Evolutionary conservation across 2,797 vertebrate species (phyloP), one percentile per base, ranked within the genome.

Genomic region (Aratinga solstitialis): DNA sequence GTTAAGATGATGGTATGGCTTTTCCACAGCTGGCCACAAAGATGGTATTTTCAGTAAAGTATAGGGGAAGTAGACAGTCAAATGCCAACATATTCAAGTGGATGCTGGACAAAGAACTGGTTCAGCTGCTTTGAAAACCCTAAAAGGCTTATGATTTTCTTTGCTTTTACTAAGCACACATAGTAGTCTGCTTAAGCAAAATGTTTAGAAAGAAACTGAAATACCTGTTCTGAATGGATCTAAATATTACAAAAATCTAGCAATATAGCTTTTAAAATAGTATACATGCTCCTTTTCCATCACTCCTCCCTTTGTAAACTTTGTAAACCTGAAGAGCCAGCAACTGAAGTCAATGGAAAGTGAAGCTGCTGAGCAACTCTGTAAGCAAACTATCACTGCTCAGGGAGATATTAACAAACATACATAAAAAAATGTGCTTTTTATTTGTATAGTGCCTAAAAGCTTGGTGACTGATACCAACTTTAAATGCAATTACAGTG

Each of bases 301-400:
- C 80, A 18, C 22, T 84, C 47, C 29, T 94, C 50, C 50, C 42
- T 43, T 69, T 47, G 38, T 43, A 66, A 84, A 59, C n/a, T 58
- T 34, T 58, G 56, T 11, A 26, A 81, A 66, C 38, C 13, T 8
- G 4, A 75, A 59, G 38, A 81, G 69, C 66, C 93, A 95, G 54
- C 38, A 75, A 45, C 73, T 88, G 76, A 95, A 94, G 82, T 73
- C 91, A 93, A 85, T 58, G 89, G 79, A 91, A 96, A 93, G 50
- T 59, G 73, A 66, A 94, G 92, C 75, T 96, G 92, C 92, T 88
- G 89, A 96, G 95, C 82, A 95, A 89, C 89, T 89, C 82, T 73
- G 73, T 91, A 96, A 96, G 95, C 82, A 94, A 96, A 88, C 87
- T 36, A 58, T 90, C 47, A 14, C 69, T 84, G 66, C 38, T 43